Base-by-base conservation (phyloP, 2,113 vertebrate species). In the Microtus pennsylvanicus region DNA sequence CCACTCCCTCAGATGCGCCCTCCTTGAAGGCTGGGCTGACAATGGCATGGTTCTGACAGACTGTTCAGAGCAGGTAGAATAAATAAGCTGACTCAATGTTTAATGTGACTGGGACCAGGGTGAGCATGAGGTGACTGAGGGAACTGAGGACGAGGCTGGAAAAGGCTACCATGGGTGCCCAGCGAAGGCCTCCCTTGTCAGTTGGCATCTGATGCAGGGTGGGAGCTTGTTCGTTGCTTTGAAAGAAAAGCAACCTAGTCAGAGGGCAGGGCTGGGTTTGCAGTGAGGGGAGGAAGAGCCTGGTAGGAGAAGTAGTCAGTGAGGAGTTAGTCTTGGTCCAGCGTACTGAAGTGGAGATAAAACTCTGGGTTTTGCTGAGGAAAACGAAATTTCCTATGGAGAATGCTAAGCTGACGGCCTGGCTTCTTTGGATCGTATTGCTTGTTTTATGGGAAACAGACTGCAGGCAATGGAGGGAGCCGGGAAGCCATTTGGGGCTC, bases 221-320 rank as follows among this genome's bases (percentile, higher is more conserved):
- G 70, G 67, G 50, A 82, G 61, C 42, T 86, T 76, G 26, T 45
- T 91, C 58, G 85, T 22, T 87, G 69, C 47, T 70, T 87, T 78
- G 4, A 33, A 28, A 69, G 55, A 77, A 85, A 89, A 90, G 11
- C 50, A 82, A 21, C 45, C 47, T 19, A 67, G 16, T 22, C 19
- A 58, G 92, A 70, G 47, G 33, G 7, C 14, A 45, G 22, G 3
- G 24, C 1, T 82, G 13, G 75, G 22, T 52, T 74, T 30, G 21
- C 6, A 0, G 30, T 5, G 35, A 0, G 24, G 17, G 24, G 14
- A 1, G 26, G 63, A 87, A 19, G 26, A 21, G 5, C 10, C 19
- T 63, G 17, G 2, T 6, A 35, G n/a, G 42, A 75, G n/a, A 47
- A 19, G 22, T 58, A 3, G 42, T 55, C 28, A 10, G 30, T 1